Base-by-base conservation (phyloP, 2,113 vertebrate genomes). In the Sakesphorus luctuosus region DNA sequence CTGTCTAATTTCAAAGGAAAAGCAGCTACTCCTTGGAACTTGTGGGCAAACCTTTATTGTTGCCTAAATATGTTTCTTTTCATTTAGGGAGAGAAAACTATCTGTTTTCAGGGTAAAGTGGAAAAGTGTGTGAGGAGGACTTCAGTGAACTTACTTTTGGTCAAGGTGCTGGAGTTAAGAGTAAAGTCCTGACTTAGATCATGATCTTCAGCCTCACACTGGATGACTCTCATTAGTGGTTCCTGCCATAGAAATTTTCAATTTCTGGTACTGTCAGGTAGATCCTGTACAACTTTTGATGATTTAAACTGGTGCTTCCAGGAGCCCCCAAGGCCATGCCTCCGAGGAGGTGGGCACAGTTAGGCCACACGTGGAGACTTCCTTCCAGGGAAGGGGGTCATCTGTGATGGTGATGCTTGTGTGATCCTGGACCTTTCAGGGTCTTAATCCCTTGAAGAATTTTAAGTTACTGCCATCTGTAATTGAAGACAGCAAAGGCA, bases 241-340 rank as follows among this genome's bases (percentile, higher is more conserved):
- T 91, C 47, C 50, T 80, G 61, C 44, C 17, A 18, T 26, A 52
- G 68, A 67, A 35, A 18, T 50, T 35, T 55, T 68, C 24, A 10
- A 0, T 68, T 92, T 73, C 50, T 74, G 3, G 2, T 43, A 38
- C n/a, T 29, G 11, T 55, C 68, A 6, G 18, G 35, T 50, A 58
- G 36, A 26, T 53, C 24, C 36, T 71, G 43, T 72, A 35, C 36
- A 58, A 46, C 11, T 74, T 81, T 31, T 53, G 67, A n/a, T 68
- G 1, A 35, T 71, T 28, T 69, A 17, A 50, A 31, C 17, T 0
- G 0, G 6, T 82, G 13, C 21, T 56, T 43, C 28, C 47, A n/a
- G 35, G 20, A 61, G 21, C 18, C 13, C 6, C 56, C 35, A 28
- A 38, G 62, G 20, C 62, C 4, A 2, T 82, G 50, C 9, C 28